Conservation (phyloP, 2,113 vertebrate genomes). For the Synchiropus splendidus region DNA sequence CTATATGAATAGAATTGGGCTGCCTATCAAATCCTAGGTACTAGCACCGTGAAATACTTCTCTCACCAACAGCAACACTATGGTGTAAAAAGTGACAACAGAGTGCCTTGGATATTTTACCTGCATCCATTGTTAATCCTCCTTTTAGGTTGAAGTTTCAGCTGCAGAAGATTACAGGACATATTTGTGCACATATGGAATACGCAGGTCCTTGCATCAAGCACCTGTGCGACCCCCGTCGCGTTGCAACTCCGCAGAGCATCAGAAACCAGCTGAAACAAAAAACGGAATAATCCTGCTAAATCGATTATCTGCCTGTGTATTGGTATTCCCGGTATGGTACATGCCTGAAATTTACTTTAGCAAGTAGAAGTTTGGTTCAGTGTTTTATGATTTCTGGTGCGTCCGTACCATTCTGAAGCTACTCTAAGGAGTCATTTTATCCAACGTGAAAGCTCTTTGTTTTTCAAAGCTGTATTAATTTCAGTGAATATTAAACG, state of each 20-base stretch:
- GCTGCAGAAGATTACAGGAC: constrained; percentile 63
- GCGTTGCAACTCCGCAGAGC: constrained; percentile 71
- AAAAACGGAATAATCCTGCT: constrained; percentile 63
- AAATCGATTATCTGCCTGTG: constrained; percentile 77
- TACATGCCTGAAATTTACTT: constrained; percentile 61
- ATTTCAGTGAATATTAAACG: constrained; percentile 49
- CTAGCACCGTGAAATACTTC: constrained; percentile 73
- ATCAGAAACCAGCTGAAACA: constrained; percentile 56
- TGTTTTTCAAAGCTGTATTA: constrained; percentile 50
- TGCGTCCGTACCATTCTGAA: constrained; percentile 39
- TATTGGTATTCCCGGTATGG: constrained; percentile 64
- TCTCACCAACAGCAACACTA: constrained; percentile 66
- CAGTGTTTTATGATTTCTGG: constrained; percentile 43
- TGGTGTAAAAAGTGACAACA: constrained; percentile 77
- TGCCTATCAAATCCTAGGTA: constrained; percentile 64
- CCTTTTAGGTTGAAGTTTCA: constrained; percentile 76
- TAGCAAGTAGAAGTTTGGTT: constrained; percentile 37
- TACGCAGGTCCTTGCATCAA: constrained; percentile 72
- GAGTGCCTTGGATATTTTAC: constrained; percentile 96
- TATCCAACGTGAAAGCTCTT: constrained; percentile 60
- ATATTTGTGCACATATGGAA: constrained; percentile 56
- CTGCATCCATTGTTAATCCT: constrained; percentile 79
- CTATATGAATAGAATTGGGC: constrained; percentile 55
- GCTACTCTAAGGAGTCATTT: constrained; percentile 52
- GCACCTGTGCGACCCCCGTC: constrained; percentile 57